Conservation (phyloP, 92 coral and sea anemone species). For the Parazoanthus darwini region DNA sequence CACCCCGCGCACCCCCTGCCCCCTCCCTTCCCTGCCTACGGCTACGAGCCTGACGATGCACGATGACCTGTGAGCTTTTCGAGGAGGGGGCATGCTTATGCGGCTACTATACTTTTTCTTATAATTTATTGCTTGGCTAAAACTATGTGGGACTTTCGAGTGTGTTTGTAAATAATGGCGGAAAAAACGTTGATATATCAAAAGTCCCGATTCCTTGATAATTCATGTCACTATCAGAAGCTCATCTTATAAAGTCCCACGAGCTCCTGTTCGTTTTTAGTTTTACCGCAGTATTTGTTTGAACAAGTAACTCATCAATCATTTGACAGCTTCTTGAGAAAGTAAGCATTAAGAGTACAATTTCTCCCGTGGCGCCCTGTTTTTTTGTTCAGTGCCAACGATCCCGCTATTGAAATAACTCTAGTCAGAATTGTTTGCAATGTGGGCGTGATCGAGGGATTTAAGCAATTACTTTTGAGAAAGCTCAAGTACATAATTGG, state of each 20-base stretch:
- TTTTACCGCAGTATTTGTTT: background rate
- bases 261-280: background rate
- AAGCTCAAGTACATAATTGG: background rate
- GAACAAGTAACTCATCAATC: background rate
- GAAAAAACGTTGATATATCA: background rate
- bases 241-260: background rate
- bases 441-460: slow-evolving; percentile 12
- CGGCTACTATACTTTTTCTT: no score
- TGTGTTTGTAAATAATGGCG: background rate
- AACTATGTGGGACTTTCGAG: background rate
- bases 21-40: no score
- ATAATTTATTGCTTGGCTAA: background rate
- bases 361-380: background rate
- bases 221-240: background rate
- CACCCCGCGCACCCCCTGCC: no score
- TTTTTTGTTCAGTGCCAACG: background rate
- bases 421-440: background rate
- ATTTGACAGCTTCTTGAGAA: slow-evolving; percentile 1
- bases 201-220: background rate
- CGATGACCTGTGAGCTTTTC: background rate
- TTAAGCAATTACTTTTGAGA: slow-evolving; percentile 21
- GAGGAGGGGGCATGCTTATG: background rate
- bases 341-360: background rate
- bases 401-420: background rate
- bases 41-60: no score